Evolutionary conservation across 2,888 invertebrate species (phyloP).

Genomic region (Choristoneura rosaceana): DNA sequence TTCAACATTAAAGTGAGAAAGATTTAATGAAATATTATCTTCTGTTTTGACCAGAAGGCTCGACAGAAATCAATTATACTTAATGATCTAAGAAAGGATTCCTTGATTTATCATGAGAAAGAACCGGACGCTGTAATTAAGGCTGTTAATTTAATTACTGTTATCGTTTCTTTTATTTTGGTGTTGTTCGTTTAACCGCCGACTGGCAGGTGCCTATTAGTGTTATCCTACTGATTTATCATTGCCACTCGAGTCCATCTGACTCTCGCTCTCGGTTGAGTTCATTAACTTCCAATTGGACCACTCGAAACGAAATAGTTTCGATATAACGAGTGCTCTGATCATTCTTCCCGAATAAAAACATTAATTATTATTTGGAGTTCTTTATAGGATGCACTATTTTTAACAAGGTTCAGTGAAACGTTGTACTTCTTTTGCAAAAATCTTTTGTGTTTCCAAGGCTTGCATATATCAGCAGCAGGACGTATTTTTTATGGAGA

Average conservation of each 20-base stretch:
- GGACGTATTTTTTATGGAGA: conserved; percentile 6
- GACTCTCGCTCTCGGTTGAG: conserved; percentile 40
- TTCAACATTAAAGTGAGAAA: conserved; percentile 14
- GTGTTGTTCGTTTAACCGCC: conserved; percentile 39
- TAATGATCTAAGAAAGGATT: conserved; percentile 67
- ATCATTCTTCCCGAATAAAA: not conserved
- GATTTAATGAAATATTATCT: conserved; percentile 21
- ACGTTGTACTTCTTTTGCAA: not conserved
- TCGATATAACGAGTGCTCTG: conserved; percentile 17
- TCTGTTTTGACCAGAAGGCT: conserved; percentile 30
- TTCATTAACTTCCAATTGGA: conserved; percentile 39
- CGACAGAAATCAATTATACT: conserved; percentile 73
- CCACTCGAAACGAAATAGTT: conserved; percentile 14
- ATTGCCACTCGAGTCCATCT: conserved; percentile 34
- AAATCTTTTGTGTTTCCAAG: not conserved
- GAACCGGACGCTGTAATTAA: conserved; percentile 63
- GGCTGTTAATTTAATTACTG: conserved; percentile 73
- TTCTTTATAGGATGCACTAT: no score
- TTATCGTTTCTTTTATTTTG: conserved; percentile 47
- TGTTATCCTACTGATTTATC: conserved; percentile 42
- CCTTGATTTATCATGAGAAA: conserved; percentile 68
- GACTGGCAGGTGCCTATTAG: conserved; percentile 39
- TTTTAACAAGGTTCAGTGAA: not conserved
- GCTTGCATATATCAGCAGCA: not conserved
- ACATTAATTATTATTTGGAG: not conserved